Evolutionary conservation across 2,888 invertebrate genomes (phyloP).

Genomic region (Agonum fuliginosum): DNA sequence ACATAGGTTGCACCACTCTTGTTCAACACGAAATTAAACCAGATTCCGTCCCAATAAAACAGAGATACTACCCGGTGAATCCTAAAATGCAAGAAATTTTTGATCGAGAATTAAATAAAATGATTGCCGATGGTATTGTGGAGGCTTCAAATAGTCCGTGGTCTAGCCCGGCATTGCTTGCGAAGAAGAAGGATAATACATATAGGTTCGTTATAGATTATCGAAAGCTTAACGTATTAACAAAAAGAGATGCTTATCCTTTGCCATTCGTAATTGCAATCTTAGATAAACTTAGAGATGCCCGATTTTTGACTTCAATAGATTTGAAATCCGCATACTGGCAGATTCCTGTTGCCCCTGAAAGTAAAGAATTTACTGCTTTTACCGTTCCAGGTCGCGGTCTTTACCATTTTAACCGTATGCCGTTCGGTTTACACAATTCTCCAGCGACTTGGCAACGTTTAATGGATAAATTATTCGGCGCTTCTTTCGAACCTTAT

Average conservation of each 20-base stretch:
- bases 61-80: conserved; percentile 61
- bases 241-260: not conserved
- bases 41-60: conserved; percentile 61
- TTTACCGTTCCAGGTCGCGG: conserved; percentile 58
- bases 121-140: conserved; percentile 63
- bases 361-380: conserved; percentile 41
- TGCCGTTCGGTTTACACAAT: conserved; percentile 55
- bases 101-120: conserved; percentile 62
- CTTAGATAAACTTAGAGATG: conserved; percentile 64
- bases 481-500: conserved; percentile 32
- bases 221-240: conserved; percentile 61
- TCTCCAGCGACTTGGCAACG: conserved; percentile 34
- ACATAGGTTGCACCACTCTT: not conserved
- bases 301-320: conserved; percentile 64
- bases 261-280: conserved; percentile 63
- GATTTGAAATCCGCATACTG: conserved; percentile 65
- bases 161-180: conserved; percentile 58
- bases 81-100: conserved; percentile 59
- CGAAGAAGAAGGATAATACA: not conserved
- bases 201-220: conserved; percentile 65
- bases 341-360: conserved; percentile 62
- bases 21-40: conserved; percentile 33
- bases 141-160: conserved; percentile 66
- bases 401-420: conserved; percentile 49
- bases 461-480: conserved; percentile 18